Base-by-base conservation (phyloP, 2,888 invertebrate genomes). In the Drosophila antonietae region DNA sequence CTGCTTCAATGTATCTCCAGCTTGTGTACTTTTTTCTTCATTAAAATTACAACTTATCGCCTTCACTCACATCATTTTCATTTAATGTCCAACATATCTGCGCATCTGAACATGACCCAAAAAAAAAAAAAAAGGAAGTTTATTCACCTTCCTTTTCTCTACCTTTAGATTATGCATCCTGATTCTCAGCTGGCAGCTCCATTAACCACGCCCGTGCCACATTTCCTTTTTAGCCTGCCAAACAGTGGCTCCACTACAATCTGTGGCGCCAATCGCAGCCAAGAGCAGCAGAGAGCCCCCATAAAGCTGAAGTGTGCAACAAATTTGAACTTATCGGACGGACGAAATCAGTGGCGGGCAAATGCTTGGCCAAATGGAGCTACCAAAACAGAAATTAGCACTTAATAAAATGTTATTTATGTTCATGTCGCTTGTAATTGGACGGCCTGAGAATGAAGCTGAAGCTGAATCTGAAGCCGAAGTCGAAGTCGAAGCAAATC, bases 351-450 rank as follows among this genome's bases (percentile, higher is more conserved):
- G 59, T 55, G 56, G 33, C 65, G 35, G 39, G 55, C 58, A 68
- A 67, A 56, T 72, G 65, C 58, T 69, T 75, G 71, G 35, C 77
- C 75, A 74, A 81, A 78, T 47, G 58, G 39, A 58, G 75, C 56
- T 37, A 64, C 68, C 60, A 59, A 63, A 84, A 89, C 85, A 88
- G 72, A 90, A 82, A 83, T 89, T 88, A 85, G 85, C 90, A 89
- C 88, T 89, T 88, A 90, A 78, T 78, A 89, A 85, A 82, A 78
- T 75, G 66, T 79, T 75, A 79, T 81, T 80, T 83, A 79, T 83
- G 83, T 81, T 73, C 78, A 78, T 85, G 83, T 79, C 80, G 79
- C 77, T 74, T 82, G 79, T 87, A 84, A 89, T 87, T 85, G 73
- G 60, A 72, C 59, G 61, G 58, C 70, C 65, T 57, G 23, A 68